Evolutionary conservation across 2,888 invertebrate genomes (phyloP), one percentile per base, ranked within the genome.

Genomic region (Pristionchus fissidentatus): DNA sequence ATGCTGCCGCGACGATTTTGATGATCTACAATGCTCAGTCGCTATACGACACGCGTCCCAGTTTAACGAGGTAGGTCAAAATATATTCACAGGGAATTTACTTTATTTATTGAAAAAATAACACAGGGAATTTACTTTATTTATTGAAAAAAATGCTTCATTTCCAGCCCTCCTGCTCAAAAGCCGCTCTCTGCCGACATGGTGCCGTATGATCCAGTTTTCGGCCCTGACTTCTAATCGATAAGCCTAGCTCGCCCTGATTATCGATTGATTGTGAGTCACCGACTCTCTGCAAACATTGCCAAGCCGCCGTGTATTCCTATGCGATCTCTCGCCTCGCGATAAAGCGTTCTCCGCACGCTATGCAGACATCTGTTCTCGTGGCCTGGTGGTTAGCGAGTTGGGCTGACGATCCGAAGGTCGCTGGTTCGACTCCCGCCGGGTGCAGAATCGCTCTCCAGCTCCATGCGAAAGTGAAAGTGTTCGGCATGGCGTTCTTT

Each of bases 181-280:
- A 89, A 89, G 82, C 89, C 89, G 22, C 82, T 88, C 4, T 86
- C 86, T 38, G 88, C 87, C n/a, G 84, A 82, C 26, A 83, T 83
- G 83, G 70, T 83, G 29, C 57, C 85, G 22, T 73, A 84, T 55
- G 85, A 86, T 32, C 86, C 77, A 4, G 62, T 82, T 1, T 57
- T 79, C 57, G 79, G 38, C 38, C 19, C 5, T 7, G 70, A 70
- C 26, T 41, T 19, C 41, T 41, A 15, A 41, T 52, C 19, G 52
- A 52, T 13, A 22, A 52, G 22, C 22, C 22, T 52, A 52, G 52
- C 52, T 52, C 3, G 3, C 52, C n/a, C 52, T 57, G 32, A 60
- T 60, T 60, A 60, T 60, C 60, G 60, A 60, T 32, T 60, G 29
- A 26, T 32, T 2, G 3, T 8, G 10, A 29, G 15, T 22, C 26